Percentiles rank a stretch among this genome's conserved stretches.
phyloP scores from a whole-genome alignment of 2,888 invertebrate genomes.

The Deladenus siricidicola region DNA sequence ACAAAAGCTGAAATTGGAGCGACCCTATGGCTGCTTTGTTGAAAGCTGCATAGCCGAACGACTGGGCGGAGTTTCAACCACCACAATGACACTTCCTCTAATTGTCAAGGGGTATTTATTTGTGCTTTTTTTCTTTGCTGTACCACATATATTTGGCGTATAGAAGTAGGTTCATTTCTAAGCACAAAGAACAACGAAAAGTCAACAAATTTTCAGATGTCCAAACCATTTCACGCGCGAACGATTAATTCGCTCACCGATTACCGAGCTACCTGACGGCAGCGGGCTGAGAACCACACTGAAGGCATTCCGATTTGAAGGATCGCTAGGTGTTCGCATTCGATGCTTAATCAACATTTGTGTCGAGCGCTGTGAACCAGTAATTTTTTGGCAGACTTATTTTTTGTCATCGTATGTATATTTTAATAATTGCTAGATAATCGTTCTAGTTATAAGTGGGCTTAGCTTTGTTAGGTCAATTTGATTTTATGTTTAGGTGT shows the following conservation, averaged over 20 bases:
- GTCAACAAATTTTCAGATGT: slow-evolving; percentile 36
- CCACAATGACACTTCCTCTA: slow-evolving; percentile 42
- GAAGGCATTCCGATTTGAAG: slow-evolving; percentile 52
- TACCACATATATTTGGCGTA: no score
- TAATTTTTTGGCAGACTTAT: no score
- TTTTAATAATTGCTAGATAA: no score
- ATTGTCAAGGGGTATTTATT: slow-evolving; percentile 50
- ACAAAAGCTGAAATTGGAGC: no score
- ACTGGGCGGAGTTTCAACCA: slow-evolving; percentile 48
- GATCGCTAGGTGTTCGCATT: slow-evolving; percentile 47
- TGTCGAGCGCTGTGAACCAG: slow-evolving; percentile 26
- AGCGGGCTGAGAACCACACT: slow-evolving; percentile 47
- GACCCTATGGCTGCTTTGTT: slow-evolving; percentile 44
- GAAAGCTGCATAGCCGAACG: slow-evolving; percentile 50
- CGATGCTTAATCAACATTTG: slow-evolving; percentile 51
- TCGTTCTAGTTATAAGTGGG: no score
- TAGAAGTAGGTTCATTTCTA: no score
- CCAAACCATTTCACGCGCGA: slow-evolving; percentile 43
- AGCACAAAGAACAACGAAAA: neutral
- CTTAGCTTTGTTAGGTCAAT: no score
- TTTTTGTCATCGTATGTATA: no score
- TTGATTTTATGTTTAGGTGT: no score
- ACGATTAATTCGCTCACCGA: slow-evolving; percentile 38
- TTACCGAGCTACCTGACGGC: slow-evolving; percentile 32
- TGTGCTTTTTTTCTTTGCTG: no score